Percentiles rank a stretch among this genome's conserved stretches.
Evolutionary conservation across 2,797 vertebrate species (phyloP).

Genomic region (Malurus splendens): DNA sequence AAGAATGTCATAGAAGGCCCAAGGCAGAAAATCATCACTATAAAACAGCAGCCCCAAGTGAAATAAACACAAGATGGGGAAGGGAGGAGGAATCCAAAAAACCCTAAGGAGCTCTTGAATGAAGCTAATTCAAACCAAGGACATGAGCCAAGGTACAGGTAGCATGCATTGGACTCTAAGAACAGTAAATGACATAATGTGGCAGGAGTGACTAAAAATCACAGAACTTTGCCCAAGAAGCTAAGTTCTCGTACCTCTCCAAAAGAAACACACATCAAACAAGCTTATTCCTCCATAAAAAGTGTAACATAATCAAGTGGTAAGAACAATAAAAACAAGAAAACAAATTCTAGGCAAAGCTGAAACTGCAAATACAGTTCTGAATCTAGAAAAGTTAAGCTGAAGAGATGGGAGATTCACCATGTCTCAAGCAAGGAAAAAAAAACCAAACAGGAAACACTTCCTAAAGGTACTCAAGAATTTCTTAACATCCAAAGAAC

Average conservation of each 20-base stretch:
- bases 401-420: not conserved
- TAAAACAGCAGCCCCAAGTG: not conserved
- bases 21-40: not conserved
- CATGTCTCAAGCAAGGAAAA: not conserved
- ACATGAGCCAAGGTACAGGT: not conserved
- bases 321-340: not conserved
- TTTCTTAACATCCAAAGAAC: not conserved
- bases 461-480: not conserved
- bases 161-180: not conserved
- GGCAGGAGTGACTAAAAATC: not conserved
- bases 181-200: not conserved
- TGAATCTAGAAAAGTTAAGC: not conserved
- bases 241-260: not conserved
- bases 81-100: accelerated
- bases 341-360: not conserved
- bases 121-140: not conserved
- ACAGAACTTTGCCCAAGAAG: not conserved
- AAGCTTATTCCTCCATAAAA: not conserved
- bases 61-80: not conserved
- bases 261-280: not conserved
- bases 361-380: not conserved
- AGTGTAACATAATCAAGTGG: not conserved
- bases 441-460: not conserved
- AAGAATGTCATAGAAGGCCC: not conserved
- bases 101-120: not conserved